Percentiles rank a stretch among this genome's conserved stretches.
Conservation (phyloP, 2,113 vertebrate genomes). For the Salvelinus namaycush region DNA sequence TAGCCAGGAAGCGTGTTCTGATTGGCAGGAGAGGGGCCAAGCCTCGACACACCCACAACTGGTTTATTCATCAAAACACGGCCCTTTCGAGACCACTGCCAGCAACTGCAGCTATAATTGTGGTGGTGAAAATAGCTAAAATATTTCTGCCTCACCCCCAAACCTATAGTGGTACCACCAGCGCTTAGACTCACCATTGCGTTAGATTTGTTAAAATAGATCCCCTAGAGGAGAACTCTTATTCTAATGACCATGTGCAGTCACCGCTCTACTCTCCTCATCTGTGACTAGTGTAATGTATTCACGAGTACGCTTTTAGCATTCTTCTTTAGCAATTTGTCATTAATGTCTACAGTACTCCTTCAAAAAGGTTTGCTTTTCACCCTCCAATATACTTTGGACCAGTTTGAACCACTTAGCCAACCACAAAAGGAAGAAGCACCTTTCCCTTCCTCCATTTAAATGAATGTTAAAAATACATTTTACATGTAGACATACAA, state of each 20-base stretch:
- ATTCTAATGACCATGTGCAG: not conserved
- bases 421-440: constrained; percentile 3
- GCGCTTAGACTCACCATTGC: too few relatives aligned
- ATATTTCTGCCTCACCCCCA: too few relatives aligned
- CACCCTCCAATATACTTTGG: constrained; percentile 27
- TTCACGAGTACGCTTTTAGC: constrained; percentile 6
- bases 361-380: constrained; percentile 40
- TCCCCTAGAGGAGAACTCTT: too few relatives aligned
- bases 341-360: constrained; percentile 23
- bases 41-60: too few relatives aligned
- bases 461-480: constrained; percentile 44
- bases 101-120: too few relatives aligned
- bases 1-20: too few relatives aligned
- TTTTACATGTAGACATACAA: constrained; percentile 22
- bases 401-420: constrained; percentile 5
- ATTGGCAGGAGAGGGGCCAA: too few relatives aligned
- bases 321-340: constrained; percentile 20
- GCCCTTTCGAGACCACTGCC: too few relatives aligned
- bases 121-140: too few relatives aligned
- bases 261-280: constrained; percentile 16
- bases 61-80: too few relatives aligned
- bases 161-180: too few relatives aligned
- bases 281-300: constrained; percentile 9
- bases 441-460: constrained; percentile 40
- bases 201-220: too few relatives aligned